Evolutionary conservation across 2,888 invertebrate genomes (phyloP), one percentile per base, ranked within the genome.

Genomic region (Conistra vaccinii): DNA sequence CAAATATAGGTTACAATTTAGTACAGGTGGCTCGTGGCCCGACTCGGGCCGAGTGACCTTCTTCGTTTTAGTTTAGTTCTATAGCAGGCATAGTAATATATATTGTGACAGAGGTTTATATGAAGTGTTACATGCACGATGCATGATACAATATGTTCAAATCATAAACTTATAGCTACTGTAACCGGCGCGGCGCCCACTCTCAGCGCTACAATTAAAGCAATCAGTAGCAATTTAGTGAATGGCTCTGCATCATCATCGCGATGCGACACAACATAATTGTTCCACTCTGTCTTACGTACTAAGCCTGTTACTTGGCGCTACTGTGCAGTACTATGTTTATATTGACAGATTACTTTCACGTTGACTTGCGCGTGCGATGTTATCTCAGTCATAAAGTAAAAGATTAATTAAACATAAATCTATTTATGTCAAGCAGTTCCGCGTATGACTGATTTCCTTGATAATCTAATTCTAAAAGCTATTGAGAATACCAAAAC

Each of bases 201-300:
- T 82, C 62, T 75, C 77, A n/a, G 51, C 65, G 39, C 14, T 1
- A 66, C 69, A 84, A 84, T 84, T 84, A 84, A 74, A 82, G 53
- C 76, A 85, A 84, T 84, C 85, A 84, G 72, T n/a, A 57, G 65
- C 86, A 83, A 84, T 84, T 78, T 45, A 74, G 58, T 51, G 65
- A 32, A 35, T 3, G 35, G 26, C 60, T 58, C 55, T 23, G 61
- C 63, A 10, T 29, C 45, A 63, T 61, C 84, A 53, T 29, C 26
- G 26, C 29, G 17, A 32, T 4, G 4, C 23, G 3, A n/a, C 26
- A 20, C 20, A 9, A 12, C 20, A 29, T 39, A 23, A 45, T 39
- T 29, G 1, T 23, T 26, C 17, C 14, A 26, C 9, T 48, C 57
- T 26, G n/a, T 35, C 5, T 2, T 57, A 20, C 12, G 42, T n/a